A percentile compares a stretch with the other conserved stretches of the same genome.
phyloP scores from a whole-genome alignment of 1,140 invertebrate species.

The Protaetia brevitarsis region DNA sequence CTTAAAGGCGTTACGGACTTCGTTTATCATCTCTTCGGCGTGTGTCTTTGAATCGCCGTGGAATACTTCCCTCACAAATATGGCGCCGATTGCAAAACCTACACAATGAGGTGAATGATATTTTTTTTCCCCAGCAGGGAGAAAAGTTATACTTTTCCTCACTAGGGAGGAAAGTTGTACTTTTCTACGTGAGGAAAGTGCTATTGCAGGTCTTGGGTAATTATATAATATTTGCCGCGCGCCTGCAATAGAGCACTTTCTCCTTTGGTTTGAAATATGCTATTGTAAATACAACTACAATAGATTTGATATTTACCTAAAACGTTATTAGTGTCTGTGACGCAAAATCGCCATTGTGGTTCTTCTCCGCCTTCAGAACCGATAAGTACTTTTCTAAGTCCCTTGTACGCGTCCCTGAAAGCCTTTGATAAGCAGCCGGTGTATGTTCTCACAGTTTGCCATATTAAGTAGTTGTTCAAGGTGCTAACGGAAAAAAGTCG shows the following conservation, averaged over 20 bases:
- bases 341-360: slow-evolving; percentile 88
- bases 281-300: too few relatives aligned
- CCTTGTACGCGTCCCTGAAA: slow-evolving; percentile 89
- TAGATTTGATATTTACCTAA: slow-evolving; percentile 54
- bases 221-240: too few relatives aligned
- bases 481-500: too few relatives aligned
- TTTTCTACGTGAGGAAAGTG: too few relatives aligned
- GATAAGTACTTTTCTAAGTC: slow-evolving; percentile 80
- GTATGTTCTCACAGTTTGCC: slow-evolving; percentile 84
- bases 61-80: slow-evolving; percentile 90
- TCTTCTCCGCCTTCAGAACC: slow-evolving; percentile 82
- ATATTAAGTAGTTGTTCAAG: slow-evolving; percentile 89
- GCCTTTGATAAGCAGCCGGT: slow-evolving; percentile 82
- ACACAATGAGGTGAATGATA: slow-evolving; percentile 8
- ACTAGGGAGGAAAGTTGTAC: too few relatives aligned
- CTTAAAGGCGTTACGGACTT: slow-evolving; percentile 82
- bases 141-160: too few relatives aligned
- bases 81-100: slow-evolving; percentile 91
- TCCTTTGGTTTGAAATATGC: too few relatives aligned
- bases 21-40: slow-evolving; percentile 87
- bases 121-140: too few relatives aligned
- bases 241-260: too few relatives aligned
- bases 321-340: slow-evolving; percentile 87
- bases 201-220: too few relatives aligned
- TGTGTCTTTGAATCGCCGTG: slow-evolving; percentile 75